Evolutionary conservation across 1,140 invertebrate genomes (phyloP), one percentile per base, ranked within the genome.

Genomic region (Eurosta solidaginis): DNA sequence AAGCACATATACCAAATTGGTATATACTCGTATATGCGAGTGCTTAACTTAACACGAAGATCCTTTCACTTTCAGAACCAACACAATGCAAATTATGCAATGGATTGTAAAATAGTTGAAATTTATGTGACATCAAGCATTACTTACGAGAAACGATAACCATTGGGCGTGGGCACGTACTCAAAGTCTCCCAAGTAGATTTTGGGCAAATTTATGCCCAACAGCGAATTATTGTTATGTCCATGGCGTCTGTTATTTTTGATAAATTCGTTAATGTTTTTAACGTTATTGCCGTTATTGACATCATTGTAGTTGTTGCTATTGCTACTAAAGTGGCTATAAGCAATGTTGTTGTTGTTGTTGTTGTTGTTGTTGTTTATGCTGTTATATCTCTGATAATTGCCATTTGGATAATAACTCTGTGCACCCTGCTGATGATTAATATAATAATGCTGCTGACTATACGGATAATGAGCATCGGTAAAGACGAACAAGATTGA

Each of bases 201-300:
- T 49, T 85, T 82, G n/a, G 82, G 80, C 76, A 86, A 68, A 50
- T 81, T 80, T 40, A 86, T 86, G n/a, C 85, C 84, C 75, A 86
- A 27, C n/a, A 68, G 2, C 7, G 33, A n/a, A 40, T 40, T 36
- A 33, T 29, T 68, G 54, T 20, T 59, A 12, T 33, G 12, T 59
- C 27, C 27, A 33, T 59, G 29, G 54, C 27, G 54, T 36, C 54
- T 59, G 54, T 59, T 33, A 17, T 36, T 59, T 29, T 20, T 40
- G 20, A 12, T 22, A 20, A 25, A 20, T n/a, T 76, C 29, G 27
- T 50, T 50, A n/a, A 9, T 76, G 29, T 76, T 40, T 22, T 47
- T 74, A 10, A n/a, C 5, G 44, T 27, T 75, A 44, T 49, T 75
- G 68, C 10, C 20, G 68, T 22, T 14, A 40, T 74, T 7, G 33